Conservation (phyloP, 2,113 vertebrate species). For the Cairina moschata region DNA sequence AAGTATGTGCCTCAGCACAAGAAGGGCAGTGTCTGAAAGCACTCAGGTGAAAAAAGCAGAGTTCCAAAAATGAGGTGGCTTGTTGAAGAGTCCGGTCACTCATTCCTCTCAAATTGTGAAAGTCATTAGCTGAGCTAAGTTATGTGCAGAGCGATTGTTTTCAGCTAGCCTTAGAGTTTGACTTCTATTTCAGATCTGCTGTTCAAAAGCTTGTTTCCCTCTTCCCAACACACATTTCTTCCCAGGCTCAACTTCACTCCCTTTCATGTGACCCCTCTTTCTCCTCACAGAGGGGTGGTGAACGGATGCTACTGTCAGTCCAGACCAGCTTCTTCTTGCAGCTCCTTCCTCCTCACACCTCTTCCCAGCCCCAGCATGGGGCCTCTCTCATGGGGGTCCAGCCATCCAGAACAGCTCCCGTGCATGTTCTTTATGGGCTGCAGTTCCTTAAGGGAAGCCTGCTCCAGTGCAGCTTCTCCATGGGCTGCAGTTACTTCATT, state of each 20-base stretch:
- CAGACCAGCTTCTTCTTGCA: neutral
- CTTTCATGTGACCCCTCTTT: neutral
- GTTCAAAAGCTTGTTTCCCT: neutral
- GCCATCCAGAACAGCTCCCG: neutral
- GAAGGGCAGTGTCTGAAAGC: neutral
- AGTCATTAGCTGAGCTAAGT: conserved; percentile 8
- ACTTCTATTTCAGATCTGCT: neutral
- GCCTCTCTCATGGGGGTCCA: neutral
- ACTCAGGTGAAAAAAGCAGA: neutral
- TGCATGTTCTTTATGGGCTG: neutral
- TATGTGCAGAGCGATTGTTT: neutral
- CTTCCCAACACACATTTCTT: neutral
- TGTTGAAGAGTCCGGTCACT: neutral
- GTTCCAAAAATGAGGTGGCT: neutral
- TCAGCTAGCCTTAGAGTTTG: neutral
- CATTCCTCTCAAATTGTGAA: neutral
- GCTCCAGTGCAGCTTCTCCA: neutral
- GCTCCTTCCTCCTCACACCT: neutral
- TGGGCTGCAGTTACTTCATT: neutral
- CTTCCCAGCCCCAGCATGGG: neutral
- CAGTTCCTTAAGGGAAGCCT: neutral
- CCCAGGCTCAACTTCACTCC: neutral
- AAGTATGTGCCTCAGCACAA: neutral
- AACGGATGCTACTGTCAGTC: neutral
- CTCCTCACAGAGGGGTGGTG: neutral